Evolutionary conservation across 2,113 vertebrate genomes (phyloP).

Genomic region (Rhegmatorhina hoffmannsi): DNA sequence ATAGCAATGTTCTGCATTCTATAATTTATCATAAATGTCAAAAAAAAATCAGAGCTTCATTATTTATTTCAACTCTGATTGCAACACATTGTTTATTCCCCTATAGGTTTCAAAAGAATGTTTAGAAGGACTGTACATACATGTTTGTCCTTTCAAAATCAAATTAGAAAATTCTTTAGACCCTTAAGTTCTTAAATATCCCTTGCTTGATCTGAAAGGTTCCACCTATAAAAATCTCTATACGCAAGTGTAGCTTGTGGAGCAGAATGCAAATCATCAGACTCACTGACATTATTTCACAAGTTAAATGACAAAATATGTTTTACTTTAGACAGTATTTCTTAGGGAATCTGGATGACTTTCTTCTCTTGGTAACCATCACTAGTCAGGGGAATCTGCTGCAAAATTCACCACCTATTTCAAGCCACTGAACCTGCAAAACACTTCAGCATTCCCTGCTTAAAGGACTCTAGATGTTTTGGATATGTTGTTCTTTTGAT

Average conservation of each 20-base stretch:
- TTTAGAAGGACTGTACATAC: background rate
- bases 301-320: background rate
- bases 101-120: background rate
- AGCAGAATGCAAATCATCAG: background rate
- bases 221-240: background rate
- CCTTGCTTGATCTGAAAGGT: background rate
- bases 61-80: background rate
- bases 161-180: background rate
- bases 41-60: background rate
- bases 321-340: background rate
- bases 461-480: background rate
- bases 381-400: background rate
- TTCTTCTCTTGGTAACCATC: background rate
- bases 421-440: background rate
- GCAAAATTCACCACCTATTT: background rate
- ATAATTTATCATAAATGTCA: background rate
- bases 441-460: background rate
- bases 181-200: background rate
- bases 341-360: background rate
- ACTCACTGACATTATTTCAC: background rate
- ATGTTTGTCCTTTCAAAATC: slow-evolving; percentile 6
- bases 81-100: background rate
- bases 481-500: background rate
- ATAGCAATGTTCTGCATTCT: background rate
- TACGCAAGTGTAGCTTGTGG: background rate